phyloP scores from a whole-genome alignment of 2,797 vertebrate species.

The Aldrovandia affinis region DNA sequence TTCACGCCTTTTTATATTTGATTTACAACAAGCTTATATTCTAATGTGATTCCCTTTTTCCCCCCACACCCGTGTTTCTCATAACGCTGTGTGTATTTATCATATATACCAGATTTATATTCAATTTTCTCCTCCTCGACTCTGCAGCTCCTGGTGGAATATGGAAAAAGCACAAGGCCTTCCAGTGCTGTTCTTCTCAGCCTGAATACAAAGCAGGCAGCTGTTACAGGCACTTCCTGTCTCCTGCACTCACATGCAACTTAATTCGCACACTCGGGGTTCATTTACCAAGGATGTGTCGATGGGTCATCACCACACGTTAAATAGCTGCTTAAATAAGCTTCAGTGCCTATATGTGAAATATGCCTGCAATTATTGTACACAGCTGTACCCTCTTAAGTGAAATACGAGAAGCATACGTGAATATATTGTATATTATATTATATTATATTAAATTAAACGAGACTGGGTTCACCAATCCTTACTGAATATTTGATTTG shows the following conservation, averaged over 20 bases:
- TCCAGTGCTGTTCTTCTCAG: not conserved
- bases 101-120: constrained; percentile 8
- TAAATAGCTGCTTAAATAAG: constrained; percentile 26
- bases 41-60: not conserved
- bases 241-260: not conserved
- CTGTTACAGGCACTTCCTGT: not conserved
- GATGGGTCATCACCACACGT: not conserved
- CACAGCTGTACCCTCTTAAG: not conserved
- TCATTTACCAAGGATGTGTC: not conserved
- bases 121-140: not conserved
- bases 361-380: constrained; percentile 14
- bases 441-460: too few relatives aligned
- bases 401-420: not conserved
- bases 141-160: constrained; percentile 5
- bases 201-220: constrained; percentile 27
- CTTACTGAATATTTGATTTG: not conserved
- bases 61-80: too few relatives aligned
- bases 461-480: not conserved
- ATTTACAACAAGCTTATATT: not conserved
- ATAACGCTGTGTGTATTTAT: constrained; percentile 3
- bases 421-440: constrained; percentile 2
- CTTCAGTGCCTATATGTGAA: constrained; percentile 14
- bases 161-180: not conserved
- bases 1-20: not conserved
- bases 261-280: not conserved